Evolutionary conservation across 2,797 vertebrate genomes (phyloP).

Genomic region (Pteropus rufus): DNA sequence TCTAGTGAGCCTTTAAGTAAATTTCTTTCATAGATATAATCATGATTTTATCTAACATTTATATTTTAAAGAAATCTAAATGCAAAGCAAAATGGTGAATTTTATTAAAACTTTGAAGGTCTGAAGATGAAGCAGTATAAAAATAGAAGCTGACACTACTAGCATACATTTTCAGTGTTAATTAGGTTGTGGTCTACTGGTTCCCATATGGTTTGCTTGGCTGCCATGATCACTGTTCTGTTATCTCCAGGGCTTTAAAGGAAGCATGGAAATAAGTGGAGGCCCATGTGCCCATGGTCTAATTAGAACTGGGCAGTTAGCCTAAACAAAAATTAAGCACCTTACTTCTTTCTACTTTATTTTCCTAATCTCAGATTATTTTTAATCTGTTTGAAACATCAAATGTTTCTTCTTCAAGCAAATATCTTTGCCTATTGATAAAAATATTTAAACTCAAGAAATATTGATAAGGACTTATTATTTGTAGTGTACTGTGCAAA

Average conservation of each 20-base stretch:
- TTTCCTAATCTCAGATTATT: constrained; percentile 27
- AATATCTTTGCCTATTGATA: neutral
- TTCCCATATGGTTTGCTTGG: constrained; percentile 58
- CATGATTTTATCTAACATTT: neutral
- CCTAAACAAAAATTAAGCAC: constrained; percentile 20
- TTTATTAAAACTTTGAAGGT: constrained; percentile 23
- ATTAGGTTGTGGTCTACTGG: constrained; percentile 57
- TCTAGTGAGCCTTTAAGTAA: neutral
- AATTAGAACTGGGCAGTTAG: constrained; percentile 55
- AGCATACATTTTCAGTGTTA: constrained; percentile 50
- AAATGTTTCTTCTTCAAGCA: constrained; percentile 1
- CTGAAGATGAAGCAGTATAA: constrained; percentile 33
- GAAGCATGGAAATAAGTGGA: constrained; percentile 25
- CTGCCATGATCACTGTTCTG: constrained; percentile 9
- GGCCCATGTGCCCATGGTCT: constrained; percentile 14
- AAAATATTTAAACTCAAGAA: neutral
- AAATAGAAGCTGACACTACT: constrained; percentile 40
- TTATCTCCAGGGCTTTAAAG: constrained; percentile 45
- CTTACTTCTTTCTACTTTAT: constrained; percentile 13
- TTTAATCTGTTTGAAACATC: neutral
- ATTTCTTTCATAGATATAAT: neutral
- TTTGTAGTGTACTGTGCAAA: neutral
- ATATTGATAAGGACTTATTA: neutral
- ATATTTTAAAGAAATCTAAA: constrained; percentile 28
- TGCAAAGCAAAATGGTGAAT: constrained; percentile 8